A percentile compares a stretch with the other conserved stretches of the same genome.
Conservation (phyloP, 2,797 vertebrate species). For the Cyclura pinguis region DNA sequence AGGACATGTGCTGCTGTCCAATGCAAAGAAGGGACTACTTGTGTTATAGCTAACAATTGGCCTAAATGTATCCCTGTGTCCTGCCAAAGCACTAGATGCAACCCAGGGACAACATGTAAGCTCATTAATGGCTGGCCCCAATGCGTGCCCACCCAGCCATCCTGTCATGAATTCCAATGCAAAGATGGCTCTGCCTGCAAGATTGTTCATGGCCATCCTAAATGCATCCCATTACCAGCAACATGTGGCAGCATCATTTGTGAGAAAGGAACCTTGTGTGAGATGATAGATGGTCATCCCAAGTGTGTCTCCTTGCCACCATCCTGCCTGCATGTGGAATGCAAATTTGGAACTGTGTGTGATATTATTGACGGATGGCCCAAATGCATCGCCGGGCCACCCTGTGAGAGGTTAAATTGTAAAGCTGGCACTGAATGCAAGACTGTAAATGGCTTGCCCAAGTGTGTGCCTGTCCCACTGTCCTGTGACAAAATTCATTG, state of each 20-base stretch:
- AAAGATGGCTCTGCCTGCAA: background rate
- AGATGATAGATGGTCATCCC: background rate
- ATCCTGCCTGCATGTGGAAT: conserved; percentile 24
- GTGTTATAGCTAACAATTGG: background rate
- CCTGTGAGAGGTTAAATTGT: conserved; percentile 13
- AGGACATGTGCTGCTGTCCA: conserved; percentile 3
- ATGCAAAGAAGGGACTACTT: conserved; percentile 21
- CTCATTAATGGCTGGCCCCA: conserved; percentile 17
- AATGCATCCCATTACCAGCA: conserved; percentile 13
- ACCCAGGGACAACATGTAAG: conserved; percentile 11
- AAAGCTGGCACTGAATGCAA: background rate
- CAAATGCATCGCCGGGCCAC: background rate
- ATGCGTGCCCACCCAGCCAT: conserved; percentile 4
- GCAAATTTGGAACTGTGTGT: conserved; percentile 1
- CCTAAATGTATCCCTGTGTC: conserved; percentile 11
- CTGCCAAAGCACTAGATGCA: background rate
- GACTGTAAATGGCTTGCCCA: conserved; percentile 3
- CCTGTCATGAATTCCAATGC: background rate
- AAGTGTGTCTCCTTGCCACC: background rate
- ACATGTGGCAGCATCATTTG: background rate
- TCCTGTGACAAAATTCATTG: conserved; percentile 20
- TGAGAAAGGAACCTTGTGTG: conserved; percentile 11
- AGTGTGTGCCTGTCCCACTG: background rate
- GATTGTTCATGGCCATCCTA: conserved; percentile 9
- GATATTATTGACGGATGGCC: conserved; percentile 12